These are phyloP conservation scores for Rhincodon typus DNA, from an alignment of 2,797 vertebrate genomes.

Conservation along the genomic window DNA sequence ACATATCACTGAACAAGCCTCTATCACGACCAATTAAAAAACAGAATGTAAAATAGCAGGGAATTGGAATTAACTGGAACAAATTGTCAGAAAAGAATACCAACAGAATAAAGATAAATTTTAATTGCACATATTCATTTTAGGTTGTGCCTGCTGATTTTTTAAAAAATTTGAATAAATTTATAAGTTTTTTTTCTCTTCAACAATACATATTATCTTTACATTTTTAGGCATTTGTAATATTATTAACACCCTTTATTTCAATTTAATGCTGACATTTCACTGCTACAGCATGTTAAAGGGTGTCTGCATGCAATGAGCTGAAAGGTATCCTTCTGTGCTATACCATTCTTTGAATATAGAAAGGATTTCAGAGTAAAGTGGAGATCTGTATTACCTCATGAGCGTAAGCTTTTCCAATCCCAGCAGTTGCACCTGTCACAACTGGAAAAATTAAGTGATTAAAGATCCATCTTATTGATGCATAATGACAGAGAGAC, in stretches of 20 bases:
- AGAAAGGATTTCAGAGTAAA: background rate
- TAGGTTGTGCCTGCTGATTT: too few species aligned
- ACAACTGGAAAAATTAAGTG: slow-evolving; percentile 54
- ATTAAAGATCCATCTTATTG: too few species aligned
- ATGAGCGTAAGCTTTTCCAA: slow-evolving; percentile 63
- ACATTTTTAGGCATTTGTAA: too few species aligned
- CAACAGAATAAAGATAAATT: too few species aligned
- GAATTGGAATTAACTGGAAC: background rate
- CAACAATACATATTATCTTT: too few species aligned
- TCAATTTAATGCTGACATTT: too few species aligned
- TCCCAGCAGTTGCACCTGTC: slow-evolving; percentile 68
- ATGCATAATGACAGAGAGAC: background rate
- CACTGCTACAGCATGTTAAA: too few species aligned
- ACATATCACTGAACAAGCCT: slow-evolving; percentile 18
- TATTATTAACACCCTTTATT: too few species aligned
- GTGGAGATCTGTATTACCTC: slow-evolving; percentile 55
- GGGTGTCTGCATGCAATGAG: background rate
- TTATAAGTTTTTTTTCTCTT: too few species aligned
- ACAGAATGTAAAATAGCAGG: background rate
- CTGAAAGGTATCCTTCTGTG: background rate
- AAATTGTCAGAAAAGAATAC: too few species aligned
- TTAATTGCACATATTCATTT: too few species aligned
- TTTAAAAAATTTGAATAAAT: too few species aligned
- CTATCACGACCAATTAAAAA: background rate
- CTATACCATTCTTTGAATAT: background rate